Evolutionary conservation across 2,113 vertebrate genomes (phyloP).

Genomic region (Phocoena sinus): DNA sequence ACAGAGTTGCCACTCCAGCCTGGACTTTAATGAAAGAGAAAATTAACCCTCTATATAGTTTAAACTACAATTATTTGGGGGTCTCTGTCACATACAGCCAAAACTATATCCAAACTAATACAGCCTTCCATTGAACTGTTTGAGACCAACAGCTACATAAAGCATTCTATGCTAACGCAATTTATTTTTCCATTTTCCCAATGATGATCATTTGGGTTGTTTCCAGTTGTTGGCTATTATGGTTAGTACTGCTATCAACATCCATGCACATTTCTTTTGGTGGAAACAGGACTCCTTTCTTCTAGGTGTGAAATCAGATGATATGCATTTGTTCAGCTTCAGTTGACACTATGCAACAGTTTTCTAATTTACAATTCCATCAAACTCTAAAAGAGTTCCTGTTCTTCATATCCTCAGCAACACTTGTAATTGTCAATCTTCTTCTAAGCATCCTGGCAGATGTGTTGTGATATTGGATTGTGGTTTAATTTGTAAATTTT

Average conservation of each 20-base stretch:
- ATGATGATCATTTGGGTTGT: not conserved
- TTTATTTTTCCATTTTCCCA: not conserved
- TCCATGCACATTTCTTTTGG: not conserved
- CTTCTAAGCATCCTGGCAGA: not conserved
- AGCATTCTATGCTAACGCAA: not conserved
- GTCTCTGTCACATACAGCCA: not conserved
- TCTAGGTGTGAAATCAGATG: not conserved
- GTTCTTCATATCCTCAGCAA: not conserved
- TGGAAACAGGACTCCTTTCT: not conserved
- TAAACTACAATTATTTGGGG: not conserved
- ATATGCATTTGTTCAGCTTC: not conserved
- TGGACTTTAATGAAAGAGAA: not conserved
- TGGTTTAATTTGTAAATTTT: not conserved
- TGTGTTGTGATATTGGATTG: not conserved
- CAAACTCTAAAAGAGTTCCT: not conserved
- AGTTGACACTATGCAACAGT: not conserved
- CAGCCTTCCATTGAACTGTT: not conserved
- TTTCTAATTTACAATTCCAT: not conserved
- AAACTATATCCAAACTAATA: not conserved
- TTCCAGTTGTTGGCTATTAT: not conserved
- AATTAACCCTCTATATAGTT: not conserved
- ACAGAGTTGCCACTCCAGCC: not conserved
- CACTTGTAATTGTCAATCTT: not conserved
- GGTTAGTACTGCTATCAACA: not conserved
- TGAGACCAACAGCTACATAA: not conserved